Base-by-base conservation (phyloP, 2,797 vertebrate species). In the Chelonia mydas region DNA sequence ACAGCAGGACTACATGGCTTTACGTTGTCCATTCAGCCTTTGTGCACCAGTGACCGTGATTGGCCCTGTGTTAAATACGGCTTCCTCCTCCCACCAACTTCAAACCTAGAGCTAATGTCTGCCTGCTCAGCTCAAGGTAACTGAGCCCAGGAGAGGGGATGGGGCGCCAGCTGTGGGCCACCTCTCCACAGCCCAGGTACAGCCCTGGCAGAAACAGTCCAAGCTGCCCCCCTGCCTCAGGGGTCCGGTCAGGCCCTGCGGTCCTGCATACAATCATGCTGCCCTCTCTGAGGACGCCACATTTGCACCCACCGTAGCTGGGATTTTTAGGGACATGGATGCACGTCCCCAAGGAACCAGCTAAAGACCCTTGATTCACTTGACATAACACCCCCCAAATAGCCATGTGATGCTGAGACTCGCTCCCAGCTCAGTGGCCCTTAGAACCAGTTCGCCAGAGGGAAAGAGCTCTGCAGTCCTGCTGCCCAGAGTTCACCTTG, bases 91-190 rank as follows among this genome's bases (percentile, higher is more conserved):
- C 65, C n/a, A 37, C n/a, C 65, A 19, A 8, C 65, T 72, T 23
- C n/a, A 37, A 3, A 21, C 15, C 33, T 17, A 17, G 15, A 9
- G 16, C 15, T n/a, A 17, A 17, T 1, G 16, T 2, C 61, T 16
- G 7, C 61, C 33, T n/a, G 16, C 61, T 13, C 31, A 33, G 59
- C n/a, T 68, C 65, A 7, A 37, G 65, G n/a, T 8, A 68, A 37
- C n/a, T n/a, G 59, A 65, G 33, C 28, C 3, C 61, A 65, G 61
- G 8, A 31, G 6, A 31, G 9, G n/a, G 61, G 33, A 37, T 19
- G 19, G 65, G 21, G 31, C 33, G 13, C 28, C 13, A 33, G 27
- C 31, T 33, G 13, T 16, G 28, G 57, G 31, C 28, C 13, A 7
- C 31, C 13, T 16, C 59, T 61, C 59, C 31, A 15, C 59, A 15